Evolutionary conservation across 2,113 vertebrate genomes (phyloP).

Genomic region (Chamaea fasciata): DNA sequence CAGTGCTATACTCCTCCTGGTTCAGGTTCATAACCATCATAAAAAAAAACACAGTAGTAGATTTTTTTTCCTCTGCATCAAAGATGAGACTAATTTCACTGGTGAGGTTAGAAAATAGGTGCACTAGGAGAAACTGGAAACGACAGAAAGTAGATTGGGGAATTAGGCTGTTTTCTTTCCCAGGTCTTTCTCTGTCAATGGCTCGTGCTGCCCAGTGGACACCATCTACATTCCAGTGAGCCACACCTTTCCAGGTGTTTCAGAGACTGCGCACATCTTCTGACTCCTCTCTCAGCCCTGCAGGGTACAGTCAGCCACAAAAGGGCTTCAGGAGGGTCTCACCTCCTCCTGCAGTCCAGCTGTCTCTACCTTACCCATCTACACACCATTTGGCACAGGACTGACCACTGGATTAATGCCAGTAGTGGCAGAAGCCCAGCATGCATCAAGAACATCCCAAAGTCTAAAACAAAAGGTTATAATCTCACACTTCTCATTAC

Average conservation of each 20-base stretch:
- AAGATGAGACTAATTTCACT: background rate
- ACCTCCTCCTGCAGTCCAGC: background rate
- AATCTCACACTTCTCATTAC: background rate
- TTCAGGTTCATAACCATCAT: background rate
- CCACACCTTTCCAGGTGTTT: background rate
- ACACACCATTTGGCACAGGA: background rate
- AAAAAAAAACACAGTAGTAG: background rate
- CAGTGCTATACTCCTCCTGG: background rate
- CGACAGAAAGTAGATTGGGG: background rate
- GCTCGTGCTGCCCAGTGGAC: background rate
- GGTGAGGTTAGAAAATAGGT: background rate
- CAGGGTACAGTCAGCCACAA: background rate
- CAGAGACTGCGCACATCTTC: background rate
- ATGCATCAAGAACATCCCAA: background rate
- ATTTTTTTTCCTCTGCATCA: background rate
- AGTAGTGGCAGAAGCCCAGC: background rate
- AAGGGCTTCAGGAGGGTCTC: background rate
- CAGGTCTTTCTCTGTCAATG: background rate
- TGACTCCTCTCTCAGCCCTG: background rate
- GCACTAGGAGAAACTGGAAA: background rate
- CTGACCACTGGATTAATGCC: background rate
- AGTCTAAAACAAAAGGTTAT: background rate
- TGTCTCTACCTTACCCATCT: background rate
- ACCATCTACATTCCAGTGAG: background rate
- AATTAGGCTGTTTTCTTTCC: background rate